Base-by-base conservation (phyloP, 2,888 invertebrate species). In the Dynastes hyllus region DNA sequence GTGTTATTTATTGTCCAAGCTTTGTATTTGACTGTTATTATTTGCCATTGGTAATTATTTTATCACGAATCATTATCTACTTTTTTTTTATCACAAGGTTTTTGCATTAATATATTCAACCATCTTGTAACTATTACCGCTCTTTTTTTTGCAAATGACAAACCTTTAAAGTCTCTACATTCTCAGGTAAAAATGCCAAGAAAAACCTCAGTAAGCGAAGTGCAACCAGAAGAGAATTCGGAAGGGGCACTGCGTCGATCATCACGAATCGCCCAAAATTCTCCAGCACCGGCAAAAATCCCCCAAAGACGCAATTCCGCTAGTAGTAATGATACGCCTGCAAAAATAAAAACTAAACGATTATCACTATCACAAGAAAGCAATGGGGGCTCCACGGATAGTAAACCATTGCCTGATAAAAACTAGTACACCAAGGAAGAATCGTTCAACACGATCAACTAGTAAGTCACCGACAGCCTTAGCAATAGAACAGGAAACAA, bases 391-490 rank as follows among this genome's bases (percentile, higher is more conserved):
- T 70, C 66, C 50, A 37, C 29, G 22, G 80, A 67, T 22, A 61
- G 53, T 22, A 79, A 76, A 63, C 16, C n/a, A 22, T 67, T 53
- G 9, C 45, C 69, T 32, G 40, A 50, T 40, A 45, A 51, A 16
- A 29, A n/a, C 37, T 16, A 40, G 40, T 27, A 58, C 55, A n/a
- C 67, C 67, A 2, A 77, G 37, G n/a, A 77, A 53, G 16, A 67
- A 55, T 45, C 50, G 67, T 16, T 40, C 22, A 29, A 77, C 78
- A 51, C 80, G 81, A 70, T 75, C 78, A 9, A 77, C 71, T 6
- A 81, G 79, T 67, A 83, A 82, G 55, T 82, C 83, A 16, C 82
- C 83, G 9, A 78, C 81, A 55, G 27, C 80, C 13, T 63, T 55
- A 29, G 58, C 51, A 3, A 69, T 69, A 22, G 76, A 69, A 6